Base-by-base conservation (phyloP, 2,113 vertebrate genomes). In the Balaenoptera acutorostrata region DNA sequence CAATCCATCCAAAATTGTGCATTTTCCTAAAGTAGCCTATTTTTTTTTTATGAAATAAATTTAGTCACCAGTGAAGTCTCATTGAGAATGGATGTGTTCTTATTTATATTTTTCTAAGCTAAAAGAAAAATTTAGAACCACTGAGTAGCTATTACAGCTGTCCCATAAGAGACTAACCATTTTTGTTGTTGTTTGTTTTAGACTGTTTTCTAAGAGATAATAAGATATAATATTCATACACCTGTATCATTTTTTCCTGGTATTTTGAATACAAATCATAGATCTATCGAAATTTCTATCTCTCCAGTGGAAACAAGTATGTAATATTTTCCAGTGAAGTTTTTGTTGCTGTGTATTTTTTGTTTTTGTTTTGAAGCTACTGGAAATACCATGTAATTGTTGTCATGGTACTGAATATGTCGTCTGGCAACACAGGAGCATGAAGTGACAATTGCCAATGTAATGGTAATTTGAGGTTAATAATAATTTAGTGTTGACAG, bases 71-170 rank as follows among this genome's bases (percentile, higher is more conserved):
- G 21, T 64, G 29, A n/a, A 68, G 8, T 86, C 63, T 85, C 57
- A 89, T 3, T 29, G 33, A 93, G 49, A 81, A 74, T 41, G 59
- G 29, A 78, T 18, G 39, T 8, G n/a, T 25, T 90, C 15, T 72
- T 77, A 63, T 90, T 90, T 75, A 93, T 90, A 82, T 64, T 90
- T 90, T 72, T 91, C 21, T 69, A 89, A 88, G 66, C 13, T 90
- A 57, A 94, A 63, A 68, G 46, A 33, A 92, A 94, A 95, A 83
- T 66, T 31, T 36, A 84, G 75, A 94, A 75, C 3, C 23, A 46
- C 17, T 52, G 5, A 72, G 29, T 87, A 69, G 5, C 33, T 95
- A 12, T 49, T 86, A 61, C 3, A 90, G n/a, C 6, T 93, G 6
- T 90, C 25, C 11, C 9, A 27, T 14, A 80, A 52, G 39, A 52